These are phyloP conservation scores for Spinibarbus caldwelli DNA, from an alignment of 2,797 vertebrate species.

Conservation along the genomic window DNA sequence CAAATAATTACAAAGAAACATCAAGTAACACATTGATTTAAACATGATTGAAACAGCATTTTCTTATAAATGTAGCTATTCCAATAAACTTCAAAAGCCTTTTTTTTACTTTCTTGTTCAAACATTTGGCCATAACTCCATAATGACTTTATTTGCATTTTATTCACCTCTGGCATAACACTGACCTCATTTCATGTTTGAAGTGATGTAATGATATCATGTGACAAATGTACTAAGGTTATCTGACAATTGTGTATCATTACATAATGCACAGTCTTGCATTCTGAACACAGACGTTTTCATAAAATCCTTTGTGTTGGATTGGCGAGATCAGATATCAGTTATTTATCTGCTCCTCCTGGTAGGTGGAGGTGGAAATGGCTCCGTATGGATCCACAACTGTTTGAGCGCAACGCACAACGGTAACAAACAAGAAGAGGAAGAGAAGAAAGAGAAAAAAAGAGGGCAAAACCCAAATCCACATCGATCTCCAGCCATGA, in stretches of 20 bases:
- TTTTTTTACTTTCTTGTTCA: not conserved
- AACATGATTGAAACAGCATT: not conserved
- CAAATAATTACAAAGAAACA: not conserved
- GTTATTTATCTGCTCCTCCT: conserved; percentile 82
- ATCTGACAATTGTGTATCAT: not conserved
- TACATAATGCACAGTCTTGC: not conserved
- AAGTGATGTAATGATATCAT: not conserved
- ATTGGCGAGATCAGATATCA: conserved; percentile 52
- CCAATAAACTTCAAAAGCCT: not conserved
- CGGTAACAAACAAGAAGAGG: conserved; percentile 79
- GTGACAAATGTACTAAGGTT: not conserved
- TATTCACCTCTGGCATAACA: not conserved
- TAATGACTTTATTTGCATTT: not conserved
- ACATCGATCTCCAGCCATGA: conserved; percentile 77
- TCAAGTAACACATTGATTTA: not conserved
- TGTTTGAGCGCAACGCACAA: conserved; percentile 81
- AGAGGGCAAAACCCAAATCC: conserved; percentile 82
- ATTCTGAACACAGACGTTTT: not conserved
- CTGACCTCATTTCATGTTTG: not conserved
- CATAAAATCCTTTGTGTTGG: not conserved
- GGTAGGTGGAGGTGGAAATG: conserved; percentile 83
- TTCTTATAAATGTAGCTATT: not conserved
- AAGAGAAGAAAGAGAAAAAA: conserved; percentile 80
- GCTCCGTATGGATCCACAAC: conserved; percentile 82
- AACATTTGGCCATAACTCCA: conserved; percentile 18